Evolutionary conservation across 64 coral and sea anemone genomes (phyloP).

Genomic region (Montipora efflorescens): DNA sequence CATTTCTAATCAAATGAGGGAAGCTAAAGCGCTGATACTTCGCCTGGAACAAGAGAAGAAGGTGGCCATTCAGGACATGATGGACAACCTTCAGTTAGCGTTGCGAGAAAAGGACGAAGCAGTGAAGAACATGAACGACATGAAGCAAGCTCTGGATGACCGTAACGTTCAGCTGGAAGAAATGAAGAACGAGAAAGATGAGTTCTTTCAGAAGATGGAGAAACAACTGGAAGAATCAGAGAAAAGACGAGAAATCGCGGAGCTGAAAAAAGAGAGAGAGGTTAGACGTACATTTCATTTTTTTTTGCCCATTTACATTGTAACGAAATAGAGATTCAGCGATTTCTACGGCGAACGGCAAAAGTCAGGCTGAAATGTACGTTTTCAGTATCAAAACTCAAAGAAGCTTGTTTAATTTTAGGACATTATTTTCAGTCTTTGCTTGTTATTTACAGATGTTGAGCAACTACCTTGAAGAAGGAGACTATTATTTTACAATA

Average conservation of each 20-base stretch:
- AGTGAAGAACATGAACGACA: slow-evolving; percentile 48
- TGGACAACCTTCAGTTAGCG: slow-evolving; percentile 84
- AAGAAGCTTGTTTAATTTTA: no score
- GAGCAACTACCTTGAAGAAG: no score
- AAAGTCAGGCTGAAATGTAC: no score
- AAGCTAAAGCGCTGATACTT: slow-evolving; percentile 89
- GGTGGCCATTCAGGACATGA: slow-evolving; percentile 96
- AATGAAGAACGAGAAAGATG: slow-evolving; percentile 93
- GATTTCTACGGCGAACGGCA: no score
- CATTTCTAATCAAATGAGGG: slow-evolving; percentile 78
- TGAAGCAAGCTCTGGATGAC: slow-evolving; percentile 66
- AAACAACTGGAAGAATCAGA: slow-evolving; percentile 97
- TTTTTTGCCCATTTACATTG: not conserved
- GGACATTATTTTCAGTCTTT: no score
- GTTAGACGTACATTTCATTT: not conserved
- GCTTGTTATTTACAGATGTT: no score
- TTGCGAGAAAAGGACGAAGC: slow-evolving; percentile 88
- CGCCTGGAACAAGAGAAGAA: slow-evolving; percentile 95
- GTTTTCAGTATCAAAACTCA: no score
- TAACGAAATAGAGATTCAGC: no score
- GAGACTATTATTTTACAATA: no score
- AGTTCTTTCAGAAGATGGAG: slow-evolving; percentile 97
- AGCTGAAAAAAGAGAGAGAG: slow-evolving; percentile 87
- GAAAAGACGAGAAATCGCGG: slow-evolving; percentile 75
- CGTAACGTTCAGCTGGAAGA: slow-evolving; percentile 73